Base-by-base conservation (phyloP, 2,797 vertebrate genomes). In the Acanthurus lineatus region DNA sequence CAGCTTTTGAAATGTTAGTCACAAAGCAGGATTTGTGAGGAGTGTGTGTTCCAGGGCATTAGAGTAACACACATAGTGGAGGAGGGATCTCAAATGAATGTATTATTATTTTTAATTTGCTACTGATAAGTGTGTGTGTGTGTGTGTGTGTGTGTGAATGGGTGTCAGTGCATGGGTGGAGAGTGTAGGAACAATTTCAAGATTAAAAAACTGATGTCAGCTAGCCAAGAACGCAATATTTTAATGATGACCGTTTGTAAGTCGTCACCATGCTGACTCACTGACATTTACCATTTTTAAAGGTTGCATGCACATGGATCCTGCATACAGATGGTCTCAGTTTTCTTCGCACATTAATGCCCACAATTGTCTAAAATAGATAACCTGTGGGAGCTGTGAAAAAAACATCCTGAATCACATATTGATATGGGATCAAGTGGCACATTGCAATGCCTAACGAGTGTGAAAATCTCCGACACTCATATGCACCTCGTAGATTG, bases 1-100 rank as follows among this genome's bases (percentile, higher is more conserved):
- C 56, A 35, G 73, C 63, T 63, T 89, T 74, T 61, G 58, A 72
- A 80, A 76, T 79, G 72, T 85, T 81, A 59, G 71, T 79, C 63
- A 89, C 71, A 63, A 77, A 73, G 71, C 20, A 38, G 47, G 73
- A 71, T 81, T 76, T 83, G 66, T 62, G 47, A 74, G 47, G 35
- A 76, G 22, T 61, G 57, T 81, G 69, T 81, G 48, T 51, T 19
- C 81, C 22, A 51, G 73, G 40, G 59, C 49, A 73, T 69, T 42
- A 35, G 47, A 76, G 56, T 52, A 60, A 76, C 58, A 52, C 15
- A 65, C 17, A 54, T 75, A 57, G 69, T 20, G 62, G 45, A 52
- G 68, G 17, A 57, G 47, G 73, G 62, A 58, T 80, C 56, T 84
- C 38, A 56, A 69, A 57, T 59, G 54, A 54, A 81, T 52, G 11